Evolutionary conservation across 2,797 vertebrate species (phyloP), one percentile per base, ranked within the genome.

Genomic region (Odontamblyopus lacepedii): DNA sequence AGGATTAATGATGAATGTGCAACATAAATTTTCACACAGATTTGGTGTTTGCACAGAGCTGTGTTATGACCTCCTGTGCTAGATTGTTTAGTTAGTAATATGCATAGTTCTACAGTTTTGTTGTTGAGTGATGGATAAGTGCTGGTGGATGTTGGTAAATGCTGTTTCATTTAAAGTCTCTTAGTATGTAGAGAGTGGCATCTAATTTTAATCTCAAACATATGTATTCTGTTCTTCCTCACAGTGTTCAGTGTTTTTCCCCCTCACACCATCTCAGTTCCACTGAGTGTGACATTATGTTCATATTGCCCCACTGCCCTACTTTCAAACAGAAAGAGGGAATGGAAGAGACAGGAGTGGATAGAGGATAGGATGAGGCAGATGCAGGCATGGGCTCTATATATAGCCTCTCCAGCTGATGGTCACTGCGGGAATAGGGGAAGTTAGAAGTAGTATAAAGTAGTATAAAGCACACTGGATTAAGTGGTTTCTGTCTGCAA

Each of bases 381-480:
- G 83, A 93, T 89, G 86, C 88, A 85, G 87, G 87, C 81, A 86
- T 76, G 73, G 76, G 80, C 75, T 77, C 88, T 94, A 94, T 92
- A 92, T 93, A 92, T 95, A 94, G 88, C 81, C 68, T 87, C 78
- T 88, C 86, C 92, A 93, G 92, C 91, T 94, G 92, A 94, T 92
- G 87, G 90, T 84, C 91, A 86, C 89, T 90, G 83, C 87, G 87
- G 75, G 82, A 74, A 82, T 67, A 74, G 70, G 78, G 75, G 51
- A 68, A 76, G 67, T 74, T 77, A 78, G 19, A 66, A 66, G 44
- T 61, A 15, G 13, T 12, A 44, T 2, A 8, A 19, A 67, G 27
- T 75, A 67, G 82, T 70, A 70, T 30, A 60, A 60, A 30, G 15
- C 57, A 77, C 75, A 78, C 13, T 35, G 71, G 82, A 83, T 18